Base-by-base conservation (phyloP, 2,888 invertebrate genomes). In the Nematopogon swammerdamellus region DNA sequence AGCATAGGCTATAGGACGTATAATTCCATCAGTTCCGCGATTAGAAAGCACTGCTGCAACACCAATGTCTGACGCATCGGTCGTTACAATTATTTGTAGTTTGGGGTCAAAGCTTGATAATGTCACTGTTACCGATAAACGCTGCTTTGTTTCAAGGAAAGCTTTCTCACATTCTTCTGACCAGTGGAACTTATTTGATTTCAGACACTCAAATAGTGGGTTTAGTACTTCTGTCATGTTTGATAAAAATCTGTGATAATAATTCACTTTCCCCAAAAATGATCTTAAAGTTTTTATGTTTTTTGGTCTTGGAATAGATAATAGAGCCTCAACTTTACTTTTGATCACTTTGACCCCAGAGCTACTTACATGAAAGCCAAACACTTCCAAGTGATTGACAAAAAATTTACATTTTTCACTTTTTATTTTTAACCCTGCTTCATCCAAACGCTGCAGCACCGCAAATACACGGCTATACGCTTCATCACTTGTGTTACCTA, bases 41-140 rank as follows among this genome's bases (percentile, higher is more conserved):
- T 49, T 49, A 5, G 52, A 55, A 5, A 55, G 20, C 10, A 50
- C 45, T 18, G 50, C 53, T 1, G 42, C 51, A 30, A 53, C 2
- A 17, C 49, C 52, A n/a, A 5, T 44, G 18, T 46, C 19, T 46
- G 55, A 51, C 1, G 55, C 50, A 47, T 55, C 52, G 50, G 51
- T 53, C 10, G 52, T 48, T 29, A 52, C 47, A 14, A 53, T 52
- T 14, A 51, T 3, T 2, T 49, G 45, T 20, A 36, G 14, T 3
- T 36, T 36, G 8, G 36, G 36, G 36, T 36, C 36, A 36, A 36
- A 36, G 36, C n/a, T 36, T 36, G 36, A n/a, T 19, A 45, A 19
- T 20, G 10, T 45, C 14, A 17, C 20, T 45, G 19, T 45, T 19
- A 11, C 10, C 14, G 14, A 19, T 19, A 48, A 20, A 17, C 20